These are phyloP conservation scores for Balearica regulorum DNA, from an alignment of 2,797 vertebrate species.

Conservation along the genomic window DNA sequence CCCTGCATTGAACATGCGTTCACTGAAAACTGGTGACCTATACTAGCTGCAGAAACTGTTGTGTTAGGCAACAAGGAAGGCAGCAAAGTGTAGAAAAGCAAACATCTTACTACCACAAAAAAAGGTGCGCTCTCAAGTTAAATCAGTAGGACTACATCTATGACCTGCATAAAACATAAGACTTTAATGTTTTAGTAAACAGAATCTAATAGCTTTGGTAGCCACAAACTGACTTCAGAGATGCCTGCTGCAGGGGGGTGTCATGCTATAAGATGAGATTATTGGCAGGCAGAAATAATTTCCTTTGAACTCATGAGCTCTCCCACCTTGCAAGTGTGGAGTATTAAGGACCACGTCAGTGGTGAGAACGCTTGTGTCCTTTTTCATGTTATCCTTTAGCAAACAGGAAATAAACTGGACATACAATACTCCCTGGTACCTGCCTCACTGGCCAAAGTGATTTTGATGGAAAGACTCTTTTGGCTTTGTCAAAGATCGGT, in stretches of 20 bases:
- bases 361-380: not conserved
- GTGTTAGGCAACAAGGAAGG: not conserved
- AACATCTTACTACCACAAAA: not conserved
- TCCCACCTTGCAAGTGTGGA: not conserved
- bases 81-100: not conserved
- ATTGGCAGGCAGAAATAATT: not conserved
- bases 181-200: slow-evolving; percentile 7
- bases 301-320: not conserved
- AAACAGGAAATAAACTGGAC: not conserved
- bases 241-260: not conserved
- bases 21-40: not conserved
- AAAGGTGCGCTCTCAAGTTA: not conserved
- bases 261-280: not conserved
- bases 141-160: slow-evolving; percentile 34
- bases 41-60: not conserved
- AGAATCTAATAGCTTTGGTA: not conserved
- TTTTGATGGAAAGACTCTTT: not conserved
- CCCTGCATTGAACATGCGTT: not conserved
- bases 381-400: not conserved
- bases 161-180: slow-evolving; percentile 59
- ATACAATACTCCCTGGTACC: not conserved
- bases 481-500: not conserved
- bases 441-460: not conserved
- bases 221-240: not conserved
- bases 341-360: not conserved